phyloP scores from a whole-genome alignment of 1,140 invertebrate species.

The Drosophila ercepeae region DNA sequence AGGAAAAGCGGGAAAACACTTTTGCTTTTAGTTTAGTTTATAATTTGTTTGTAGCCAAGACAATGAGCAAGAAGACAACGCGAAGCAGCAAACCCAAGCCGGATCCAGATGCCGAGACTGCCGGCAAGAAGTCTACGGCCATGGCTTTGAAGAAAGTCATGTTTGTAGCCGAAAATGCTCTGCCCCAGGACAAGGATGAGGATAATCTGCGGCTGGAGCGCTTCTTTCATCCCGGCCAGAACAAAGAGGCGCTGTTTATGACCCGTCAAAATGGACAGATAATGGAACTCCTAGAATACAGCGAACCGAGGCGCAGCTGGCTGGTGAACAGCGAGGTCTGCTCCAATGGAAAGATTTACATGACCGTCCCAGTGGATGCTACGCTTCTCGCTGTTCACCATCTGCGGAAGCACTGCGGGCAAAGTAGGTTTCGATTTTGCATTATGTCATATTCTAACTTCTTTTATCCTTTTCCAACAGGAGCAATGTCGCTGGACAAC shows the following conservation, averaged over 20 bases:
- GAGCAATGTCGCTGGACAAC: slow-evolving; percentile 89
- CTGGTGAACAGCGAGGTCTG: slow-evolving; percentile 89
- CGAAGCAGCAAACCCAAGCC: slow-evolving; percentile 56
- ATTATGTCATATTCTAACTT: not conserved
- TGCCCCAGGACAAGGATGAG: slow-evolving; percentile 30
- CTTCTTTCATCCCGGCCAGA: slow-evolving; percentile 75
- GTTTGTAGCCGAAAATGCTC: slow-evolving; percentile 57
- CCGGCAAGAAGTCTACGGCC: slow-evolving; percentile 17
- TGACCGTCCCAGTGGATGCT: slow-evolving; percentile 89
- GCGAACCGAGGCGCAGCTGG: slow-evolving; percentile 88
- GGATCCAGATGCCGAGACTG: slow-evolving; percentile 46
- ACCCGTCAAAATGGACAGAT: slow-evolving; percentile 82
- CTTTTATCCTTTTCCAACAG: slow-evolving; percentile 61
- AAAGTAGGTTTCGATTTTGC: slow-evolving; percentile 9
- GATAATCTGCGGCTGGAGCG: slow-evolving; percentile 54
- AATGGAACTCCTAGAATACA: slow-evolving; percentile 88
- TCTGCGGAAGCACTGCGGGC: slow-evolving; percentile 85
- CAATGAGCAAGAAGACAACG: slow-evolving; percentile 63
- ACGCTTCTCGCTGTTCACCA: slow-evolving; percentile 88
- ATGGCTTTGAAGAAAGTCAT: slow-evolving; percentile 63
- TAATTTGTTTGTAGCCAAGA: not conserved
- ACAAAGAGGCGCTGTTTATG: slow-evolving; percentile 52
- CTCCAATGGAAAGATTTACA: slow-evolving; percentile 89
- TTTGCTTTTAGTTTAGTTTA: not conserved
- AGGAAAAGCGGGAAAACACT: not conserved